Conservation (phyloP, 53 echinoderm and acorn worm species). For the Actinopyga echinites region DNA sequence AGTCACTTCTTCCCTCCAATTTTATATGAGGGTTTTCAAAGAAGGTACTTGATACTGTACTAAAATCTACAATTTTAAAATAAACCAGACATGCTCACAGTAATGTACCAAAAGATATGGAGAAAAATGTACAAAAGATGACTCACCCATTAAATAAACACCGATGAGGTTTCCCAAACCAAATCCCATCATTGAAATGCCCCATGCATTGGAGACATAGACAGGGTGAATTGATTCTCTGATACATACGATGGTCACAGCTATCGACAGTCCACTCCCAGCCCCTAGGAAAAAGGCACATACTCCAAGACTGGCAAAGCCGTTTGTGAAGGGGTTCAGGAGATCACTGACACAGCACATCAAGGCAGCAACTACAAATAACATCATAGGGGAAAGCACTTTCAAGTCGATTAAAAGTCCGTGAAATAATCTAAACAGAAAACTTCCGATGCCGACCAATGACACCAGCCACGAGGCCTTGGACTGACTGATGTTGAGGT, state of each 20-base stretch:
- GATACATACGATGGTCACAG: not conserved
- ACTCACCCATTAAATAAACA: conserved; percentile 44
- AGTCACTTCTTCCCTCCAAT: no score
- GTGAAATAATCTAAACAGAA: conserved; percentile 9
- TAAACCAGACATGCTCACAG: no score
- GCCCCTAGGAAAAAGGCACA: conserved; percentile 22
- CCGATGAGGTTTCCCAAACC: conserved; percentile 32
- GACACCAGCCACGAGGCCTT: conserved; percentile 40
- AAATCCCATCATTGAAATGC: not conserved
- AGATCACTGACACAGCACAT: conserved; percentile 7
- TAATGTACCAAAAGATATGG: no score
- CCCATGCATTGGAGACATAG: conserved; percentile 34
- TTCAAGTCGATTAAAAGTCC: conserved; percentile 40
- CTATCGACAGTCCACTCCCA: conserved; percentile 32
- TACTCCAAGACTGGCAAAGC: conserved; percentile 19
- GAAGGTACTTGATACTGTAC: no score
- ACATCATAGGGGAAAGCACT: not conserved
- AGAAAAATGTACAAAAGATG: no score
- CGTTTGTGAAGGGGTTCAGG: not conserved
- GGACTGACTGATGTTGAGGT: conserved; percentile 17
- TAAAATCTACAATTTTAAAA: no score
- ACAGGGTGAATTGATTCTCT: not conserved
- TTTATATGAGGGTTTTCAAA: no score
- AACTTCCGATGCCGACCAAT: conserved; percentile 31
- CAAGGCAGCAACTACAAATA: not conserved